Evolutionary conservation across 1,140 invertebrate species (phyloP).

Genomic region (Formica selysi): DNA sequence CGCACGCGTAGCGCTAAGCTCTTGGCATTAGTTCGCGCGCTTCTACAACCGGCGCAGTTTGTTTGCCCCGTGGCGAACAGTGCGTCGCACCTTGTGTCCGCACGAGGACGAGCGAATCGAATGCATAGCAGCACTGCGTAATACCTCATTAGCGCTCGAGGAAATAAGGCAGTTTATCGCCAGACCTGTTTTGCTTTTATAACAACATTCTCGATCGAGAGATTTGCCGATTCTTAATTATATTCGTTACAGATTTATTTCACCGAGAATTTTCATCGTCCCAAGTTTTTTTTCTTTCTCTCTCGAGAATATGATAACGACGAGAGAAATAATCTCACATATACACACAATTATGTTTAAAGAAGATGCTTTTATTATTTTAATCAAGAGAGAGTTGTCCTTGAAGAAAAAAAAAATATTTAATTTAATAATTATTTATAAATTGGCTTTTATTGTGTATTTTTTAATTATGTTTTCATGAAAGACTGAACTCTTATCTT

Average conservation of each 20-base stretch:
- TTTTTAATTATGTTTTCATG: conserved; percentile 19
- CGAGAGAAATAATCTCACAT: not conserved
- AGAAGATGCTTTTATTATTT: not conserved
- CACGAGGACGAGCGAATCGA: conserved; percentile 45
- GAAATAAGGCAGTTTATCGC: conserved; percentile 19
- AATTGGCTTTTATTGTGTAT: not conserved
- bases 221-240: not conserved
- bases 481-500: conserved; percentile 13
- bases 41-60: conserved; percentile 55
- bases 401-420: not conserved
- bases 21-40: conserved; percentile 64
- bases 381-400: not conserved
- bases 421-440: not conserved
- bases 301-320: not conserved
- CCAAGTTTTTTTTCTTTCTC: not conserved
- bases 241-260: not conserved
- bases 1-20: conserved; percentile 74
- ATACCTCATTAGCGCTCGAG: conserved; percentile 47
- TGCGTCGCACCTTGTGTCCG: conserved; percentile 30
- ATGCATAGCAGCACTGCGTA: conserved; percentile 8
- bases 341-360: not conserved
- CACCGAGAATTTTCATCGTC: not conserved
- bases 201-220: not conserved
- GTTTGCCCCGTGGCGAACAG: conserved; percentile 42
- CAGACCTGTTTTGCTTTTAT: not conserved